Evolutionary conservation across 2,797 vertebrate genomes (phyloP).

Genomic region (Cirrhinus mrigala): DNA sequence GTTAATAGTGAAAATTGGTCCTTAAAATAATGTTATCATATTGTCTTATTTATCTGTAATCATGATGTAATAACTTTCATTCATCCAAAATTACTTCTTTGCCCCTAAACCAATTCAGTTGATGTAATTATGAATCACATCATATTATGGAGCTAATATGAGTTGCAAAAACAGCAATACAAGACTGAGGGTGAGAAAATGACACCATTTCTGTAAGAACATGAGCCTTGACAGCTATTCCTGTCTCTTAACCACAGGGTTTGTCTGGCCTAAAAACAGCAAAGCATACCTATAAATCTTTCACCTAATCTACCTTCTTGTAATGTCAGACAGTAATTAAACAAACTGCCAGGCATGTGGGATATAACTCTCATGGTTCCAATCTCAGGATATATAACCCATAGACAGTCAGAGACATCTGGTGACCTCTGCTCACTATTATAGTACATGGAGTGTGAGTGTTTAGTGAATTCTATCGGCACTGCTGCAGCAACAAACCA

Average conservation of each 20-base stretch:
- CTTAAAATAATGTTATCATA: not conserved
- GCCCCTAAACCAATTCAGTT: not conserved
- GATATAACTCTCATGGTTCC: slow-evolving; percentile 9
- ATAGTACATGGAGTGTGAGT: not conserved
- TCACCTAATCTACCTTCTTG: not conserved
- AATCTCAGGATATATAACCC: not conserved
- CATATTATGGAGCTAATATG: not conserved
- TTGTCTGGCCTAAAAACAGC: not conserved
- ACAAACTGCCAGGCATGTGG: not conserved
- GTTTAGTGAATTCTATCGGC: not conserved
- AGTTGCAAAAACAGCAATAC: not conserved
- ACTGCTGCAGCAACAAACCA: not conserved
- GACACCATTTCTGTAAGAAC: not conserved
- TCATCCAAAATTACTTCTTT: not conserved
- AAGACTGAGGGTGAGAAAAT: not conserved
- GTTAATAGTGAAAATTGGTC: not conserved
- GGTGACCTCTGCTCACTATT: slow-evolving; percentile 10
- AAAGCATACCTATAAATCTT: slow-evolving; percentile 18
- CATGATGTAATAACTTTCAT: not conserved
- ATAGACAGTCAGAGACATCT: not conserved
- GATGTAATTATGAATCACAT: not conserved
- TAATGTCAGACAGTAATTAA: slow-evolving; percentile 16
- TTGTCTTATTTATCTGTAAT: not conserved
- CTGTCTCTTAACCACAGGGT: not conserved
- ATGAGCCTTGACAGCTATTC: not conserved